A percentile compares a stretch with the other conserved stretches of the same genome.
These are phyloP conservation scores for Aporrectodea caliginosa DNA, from an alignment of 1,140 invertebrate genomes.

Conservation along the genomic window DNA sequence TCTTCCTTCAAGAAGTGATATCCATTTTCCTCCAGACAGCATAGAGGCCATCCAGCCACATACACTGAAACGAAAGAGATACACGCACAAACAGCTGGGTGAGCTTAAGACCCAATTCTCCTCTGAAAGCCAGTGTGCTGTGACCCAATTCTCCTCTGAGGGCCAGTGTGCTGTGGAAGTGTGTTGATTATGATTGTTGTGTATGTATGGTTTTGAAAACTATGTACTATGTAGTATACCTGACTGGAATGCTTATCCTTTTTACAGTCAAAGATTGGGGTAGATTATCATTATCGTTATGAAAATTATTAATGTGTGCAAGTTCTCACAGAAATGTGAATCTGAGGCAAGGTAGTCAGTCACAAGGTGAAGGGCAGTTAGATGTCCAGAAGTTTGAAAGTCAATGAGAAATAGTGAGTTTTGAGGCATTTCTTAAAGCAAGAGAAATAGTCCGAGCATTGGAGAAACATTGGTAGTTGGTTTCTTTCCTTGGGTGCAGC, in stretches of 20 bases:
- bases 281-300: background rate
- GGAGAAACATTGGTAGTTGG: too few relatives aligned
- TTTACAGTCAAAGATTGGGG: background rate
- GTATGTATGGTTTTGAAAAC: background rate
- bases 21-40: constrained; percentile 88
- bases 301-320: background rate
- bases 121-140: too few relatives aligned
- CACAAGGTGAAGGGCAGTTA: too few relatives aligned
- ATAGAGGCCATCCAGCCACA: constrained; percentile 86
- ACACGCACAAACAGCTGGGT: constrained; percentile 73
- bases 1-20: constrained; percentile 67
- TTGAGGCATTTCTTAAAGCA: too few relatives aligned
- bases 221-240: background rate
- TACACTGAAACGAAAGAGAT: constrained; percentile 75
- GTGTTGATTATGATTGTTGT: background rate
- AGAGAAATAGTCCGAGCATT: too few relatives aligned
- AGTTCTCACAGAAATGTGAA: too few relatives aligned
- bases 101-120: too few relatives aligned
- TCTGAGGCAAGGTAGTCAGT: too few relatives aligned
- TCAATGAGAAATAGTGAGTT: too few relatives aligned
- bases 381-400: too few relatives aligned
- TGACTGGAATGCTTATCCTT: background rate
- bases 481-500: too few relatives aligned
- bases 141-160: background rate
- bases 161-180: background rate